Base-by-base conservation (phyloP, 2,113 vertebrate species). In the Hippocampus mohnikei region DNA sequence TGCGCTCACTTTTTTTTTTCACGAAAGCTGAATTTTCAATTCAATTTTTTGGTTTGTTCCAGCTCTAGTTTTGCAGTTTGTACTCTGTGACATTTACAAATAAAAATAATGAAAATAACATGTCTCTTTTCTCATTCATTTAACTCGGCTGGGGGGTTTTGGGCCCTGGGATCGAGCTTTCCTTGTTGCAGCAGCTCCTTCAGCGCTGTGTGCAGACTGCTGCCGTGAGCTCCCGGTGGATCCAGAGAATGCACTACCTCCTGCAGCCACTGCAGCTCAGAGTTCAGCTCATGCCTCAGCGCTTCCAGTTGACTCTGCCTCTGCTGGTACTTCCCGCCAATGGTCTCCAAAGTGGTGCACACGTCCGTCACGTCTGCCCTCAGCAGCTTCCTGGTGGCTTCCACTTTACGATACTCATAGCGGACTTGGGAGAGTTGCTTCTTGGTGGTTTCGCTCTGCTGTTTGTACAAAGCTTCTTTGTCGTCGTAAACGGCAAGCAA, bases 391-490 rank as follows among this genome's bases (percentile, higher is more conserved):
- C 93, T 93, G 62, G 88, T 78, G 75, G 92, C 91, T 75, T 94
- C 88, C 21, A 91, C 84, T 79, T 96, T 96, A 1, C 91, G 91
- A 78, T 92, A 91, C 50, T 96, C 93, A 0, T 93, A 95, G 63
- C 83, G 92, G 60, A 95, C 89, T 86, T 94, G 95, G 1, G 95
- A 98, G 18, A 98, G 90, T 62, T 88, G 81, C 10, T 94, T 94
- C 74, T 92, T 91, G 40, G 91, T 78, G 0, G 82, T 87, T 68
- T 96, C 94, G 0, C 80, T 93, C 79, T 95, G 94, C 46, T 94
- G 93, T 79, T 93, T 93, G 87, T 95, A 96, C 95, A 94, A 94
- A 46, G 94, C 85, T 79, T 95, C 95, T 69, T 96, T 96, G 76
- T 95, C 92, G 0, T 90, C 92, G 77, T 94, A 96, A 83, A 95